phyloP scores from a whole-genome alignment of 1,140 invertebrate genomes.

The Saccostrea cuccullata region DNA sequence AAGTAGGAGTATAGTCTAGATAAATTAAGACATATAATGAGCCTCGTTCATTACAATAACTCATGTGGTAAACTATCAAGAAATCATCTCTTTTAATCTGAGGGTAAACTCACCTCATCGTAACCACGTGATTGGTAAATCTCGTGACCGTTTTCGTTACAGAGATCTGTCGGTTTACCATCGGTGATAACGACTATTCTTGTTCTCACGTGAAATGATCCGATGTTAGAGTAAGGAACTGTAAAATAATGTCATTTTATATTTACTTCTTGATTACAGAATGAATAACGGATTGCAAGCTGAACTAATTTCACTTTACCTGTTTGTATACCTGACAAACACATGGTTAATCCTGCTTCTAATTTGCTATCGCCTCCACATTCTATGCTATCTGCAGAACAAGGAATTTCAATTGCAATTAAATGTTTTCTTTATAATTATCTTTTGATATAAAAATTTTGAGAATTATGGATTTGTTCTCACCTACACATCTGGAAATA shows the following conservation, averaged over 20 bases:
- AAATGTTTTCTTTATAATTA: no score
- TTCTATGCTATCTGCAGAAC: background rate
- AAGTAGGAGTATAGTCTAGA: no score
- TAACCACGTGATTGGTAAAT: no score
- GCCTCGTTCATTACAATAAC: no score
- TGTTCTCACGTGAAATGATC: background rate
- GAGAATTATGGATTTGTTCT: background rate
- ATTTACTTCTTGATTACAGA: no score
- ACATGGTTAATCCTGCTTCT: background rate
- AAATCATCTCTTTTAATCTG: no score
- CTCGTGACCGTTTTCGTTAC: no score
- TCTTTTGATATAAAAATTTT: no score
- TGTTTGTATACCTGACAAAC: background rate
- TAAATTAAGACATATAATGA: no score
- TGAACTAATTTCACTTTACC: background rate
- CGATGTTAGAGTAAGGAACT: background rate
- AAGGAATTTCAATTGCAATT: background rate
- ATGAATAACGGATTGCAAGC: no score
- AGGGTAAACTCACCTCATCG: no score
- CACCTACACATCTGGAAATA: slow-evolving; percentile 2
- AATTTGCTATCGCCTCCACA: background rate
- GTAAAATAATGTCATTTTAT: background rate
- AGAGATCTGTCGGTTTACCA: background rate
- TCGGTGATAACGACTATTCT: slow-evolving; percentile 14
- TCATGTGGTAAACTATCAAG: no score